A percentile compares a stretch with the other conserved stretches of the same genome.
These are phyloP conservation scores for Indicator indicator DNA, from an alignment of 2,113 vertebrate species.

Conservation along the genomic window DNA sequence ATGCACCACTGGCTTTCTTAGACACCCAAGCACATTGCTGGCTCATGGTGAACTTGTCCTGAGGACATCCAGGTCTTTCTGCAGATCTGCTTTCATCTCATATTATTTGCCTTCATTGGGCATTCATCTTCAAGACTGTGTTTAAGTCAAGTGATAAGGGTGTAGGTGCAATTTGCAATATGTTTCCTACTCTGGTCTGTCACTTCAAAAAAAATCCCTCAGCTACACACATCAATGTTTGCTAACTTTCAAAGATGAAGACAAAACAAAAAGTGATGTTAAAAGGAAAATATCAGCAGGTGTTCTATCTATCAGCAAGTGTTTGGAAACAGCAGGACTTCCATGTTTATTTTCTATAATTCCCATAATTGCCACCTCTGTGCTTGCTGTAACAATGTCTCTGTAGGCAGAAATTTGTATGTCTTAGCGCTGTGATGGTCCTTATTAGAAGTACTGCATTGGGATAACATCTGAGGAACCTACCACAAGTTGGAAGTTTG, in stretches of 20 bases:
- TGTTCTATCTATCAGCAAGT: background rate
- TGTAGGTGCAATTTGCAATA: rapidly evolving
- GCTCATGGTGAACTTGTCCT: background rate
- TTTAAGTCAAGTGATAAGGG: background rate
- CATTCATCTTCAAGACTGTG: background rate
- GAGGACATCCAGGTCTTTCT: background rate
- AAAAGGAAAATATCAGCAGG: background rate
- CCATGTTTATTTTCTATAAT: constrained; percentile 25
- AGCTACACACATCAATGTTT: background rate
- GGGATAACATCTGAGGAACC: background rate
- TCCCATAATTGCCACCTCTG: constrained; percentile 28
- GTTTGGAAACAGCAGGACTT: constrained; percentile 15
- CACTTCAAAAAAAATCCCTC: background rate
- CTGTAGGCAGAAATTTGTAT: constrained; percentile 19
- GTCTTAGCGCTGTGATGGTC: background rate
- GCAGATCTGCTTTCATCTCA: background rate
- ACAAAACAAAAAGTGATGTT: background rate
- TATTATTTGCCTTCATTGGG: background rate
- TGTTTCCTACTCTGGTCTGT: background rate
- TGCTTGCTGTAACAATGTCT: background rate
- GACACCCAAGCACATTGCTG: background rate
- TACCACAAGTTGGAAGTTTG: background rate
- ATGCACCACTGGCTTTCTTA: background rate
- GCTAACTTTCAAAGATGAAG: background rate
- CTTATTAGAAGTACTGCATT: background rate